Conservation (phyloP, 2,113 vertebrate species). For the Indicator maculatus region DNA sequence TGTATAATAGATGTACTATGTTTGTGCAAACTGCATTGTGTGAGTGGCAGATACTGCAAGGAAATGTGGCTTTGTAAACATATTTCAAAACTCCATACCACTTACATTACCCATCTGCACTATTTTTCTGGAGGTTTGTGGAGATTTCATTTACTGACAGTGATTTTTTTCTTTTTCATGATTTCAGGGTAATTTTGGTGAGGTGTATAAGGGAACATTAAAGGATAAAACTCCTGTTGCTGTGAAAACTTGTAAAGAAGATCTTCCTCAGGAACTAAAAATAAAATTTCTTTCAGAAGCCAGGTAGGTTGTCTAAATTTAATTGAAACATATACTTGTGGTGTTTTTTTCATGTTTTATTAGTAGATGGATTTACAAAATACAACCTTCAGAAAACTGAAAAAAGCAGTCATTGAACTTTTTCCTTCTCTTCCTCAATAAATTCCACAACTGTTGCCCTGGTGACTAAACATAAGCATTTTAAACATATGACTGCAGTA, state of each 20-base stretch:
- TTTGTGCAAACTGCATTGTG: background rate
- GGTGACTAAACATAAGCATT: background rate
- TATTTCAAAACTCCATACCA: background rate
- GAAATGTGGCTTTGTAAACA: background rate
- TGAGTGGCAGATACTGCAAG: background rate
- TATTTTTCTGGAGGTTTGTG: background rate
- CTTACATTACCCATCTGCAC: background rate
- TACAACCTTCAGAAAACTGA: background rate
- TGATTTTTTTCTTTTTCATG: background rate
- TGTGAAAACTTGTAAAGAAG: slow-evolving; percentile 98
- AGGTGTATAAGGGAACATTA: slow-evolving; percentile 93
- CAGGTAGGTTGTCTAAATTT: slow-evolving; percentile 77
- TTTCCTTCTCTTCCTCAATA: background rate
- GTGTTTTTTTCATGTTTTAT: background rate
- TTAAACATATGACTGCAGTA: background rate
- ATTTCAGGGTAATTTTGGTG: slow-evolving; percentile 94
- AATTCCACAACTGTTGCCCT: background rate
- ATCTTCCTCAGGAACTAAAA: slow-evolving; percentile 85
- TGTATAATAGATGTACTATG: background rate
- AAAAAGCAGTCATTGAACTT: background rate
- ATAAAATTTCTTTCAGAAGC: slow-evolving; percentile 97
- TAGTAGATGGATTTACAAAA: background rate
- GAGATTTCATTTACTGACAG: background rate
- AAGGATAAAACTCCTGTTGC: slow-evolving; percentile 93
- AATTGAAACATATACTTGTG: background rate